A percentile compares a stretch with the other conserved stretches of the same genome.
phyloP scores from a whole-genome alignment of 2,888 invertebrate genomes.

The Drosophila siamana region DNA sequence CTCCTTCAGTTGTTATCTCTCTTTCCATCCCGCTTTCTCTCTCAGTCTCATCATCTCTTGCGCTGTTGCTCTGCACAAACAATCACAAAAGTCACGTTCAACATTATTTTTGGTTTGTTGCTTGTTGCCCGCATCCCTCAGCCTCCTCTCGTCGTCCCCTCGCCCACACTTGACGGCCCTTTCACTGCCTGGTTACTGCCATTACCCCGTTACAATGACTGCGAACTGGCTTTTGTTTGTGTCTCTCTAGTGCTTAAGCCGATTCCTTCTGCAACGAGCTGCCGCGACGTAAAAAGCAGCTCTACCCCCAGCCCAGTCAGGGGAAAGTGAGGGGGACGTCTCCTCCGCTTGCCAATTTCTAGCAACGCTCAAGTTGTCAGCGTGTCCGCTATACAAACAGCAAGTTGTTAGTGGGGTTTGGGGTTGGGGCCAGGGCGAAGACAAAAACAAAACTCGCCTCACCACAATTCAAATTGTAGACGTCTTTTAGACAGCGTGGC shows the following conservation, averaged over 20 bases:
- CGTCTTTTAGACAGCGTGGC: slow-evolving; percentile 8
- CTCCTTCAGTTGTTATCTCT: slow-evolving; percentile 24
- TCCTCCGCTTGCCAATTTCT: slow-evolving; percentile 64
- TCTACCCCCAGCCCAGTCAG: background rate
- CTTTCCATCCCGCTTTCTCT: background rate
- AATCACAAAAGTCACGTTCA: slow-evolving; percentile 82
- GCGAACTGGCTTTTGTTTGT: slow-evolving; percentile 76
- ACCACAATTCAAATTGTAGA: slow-evolving; percentile 76
- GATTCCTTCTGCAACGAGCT: slow-evolving; percentile 46
- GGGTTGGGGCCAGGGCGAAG: no score
- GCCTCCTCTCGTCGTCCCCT: background rate
- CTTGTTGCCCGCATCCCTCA: slow-evolving; percentile 53
- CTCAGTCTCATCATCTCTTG: background rate
- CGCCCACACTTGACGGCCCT: background rate
- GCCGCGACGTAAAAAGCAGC: no score
- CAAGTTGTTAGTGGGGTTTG: no score
- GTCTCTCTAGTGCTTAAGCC: slow-evolving; percentile 77
- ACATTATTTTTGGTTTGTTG: slow-evolving; percentile 81
- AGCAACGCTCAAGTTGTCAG: slow-evolving; percentile 73
- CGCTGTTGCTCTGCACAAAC: slow-evolving; percentile 54
- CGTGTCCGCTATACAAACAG: slow-evolving; percentile 49
- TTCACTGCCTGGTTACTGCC: slow-evolving; percentile 22
- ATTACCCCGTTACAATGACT: slow-evolving; percentile 68
- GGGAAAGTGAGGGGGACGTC: background rate
- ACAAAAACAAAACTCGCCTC: slow-evolving; percentile 9